A percentile compares a stretch with the other conserved stretches of the same genome.
phyloP scores from a whole-genome alignment of 2,888 invertebrate genomes.

The Platycheirus rosarum region DNA sequence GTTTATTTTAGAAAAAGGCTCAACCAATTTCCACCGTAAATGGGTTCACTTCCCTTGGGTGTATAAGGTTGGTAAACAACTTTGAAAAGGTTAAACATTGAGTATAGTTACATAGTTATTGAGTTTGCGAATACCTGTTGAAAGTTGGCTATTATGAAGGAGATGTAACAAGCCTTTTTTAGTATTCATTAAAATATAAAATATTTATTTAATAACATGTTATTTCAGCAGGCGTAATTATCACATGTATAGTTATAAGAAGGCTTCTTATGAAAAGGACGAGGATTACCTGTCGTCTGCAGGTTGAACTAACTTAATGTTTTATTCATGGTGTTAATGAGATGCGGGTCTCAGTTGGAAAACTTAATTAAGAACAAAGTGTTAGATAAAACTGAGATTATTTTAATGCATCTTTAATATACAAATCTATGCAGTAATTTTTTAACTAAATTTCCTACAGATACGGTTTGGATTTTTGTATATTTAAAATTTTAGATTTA shows the following conservation, averaged over 20 bases:
- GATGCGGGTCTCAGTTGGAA: no score
- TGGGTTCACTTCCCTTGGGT: slow-evolving; percentile 7
- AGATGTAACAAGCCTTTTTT: slow-evolving; percentile 32
- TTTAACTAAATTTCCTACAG: no score
- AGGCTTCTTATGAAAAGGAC: no score
- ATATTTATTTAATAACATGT: slow-evolving; percentile 38
- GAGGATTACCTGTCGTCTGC: no score
- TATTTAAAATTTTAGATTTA: no score
- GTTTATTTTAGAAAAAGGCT: slow-evolving; percentile 19
- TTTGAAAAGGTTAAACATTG: slow-evolving; percentile 6
- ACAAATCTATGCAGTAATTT: no score
- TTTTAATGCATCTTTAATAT: no score
- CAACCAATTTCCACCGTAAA: slow-evolving; percentile 12
- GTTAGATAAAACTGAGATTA: no score
- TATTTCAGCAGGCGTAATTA: slow-evolving; percentile 13
- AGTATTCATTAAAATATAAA: slow-evolving; percentile 59
- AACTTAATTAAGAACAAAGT: no score
- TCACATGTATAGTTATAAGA: background rate
- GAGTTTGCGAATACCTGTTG: slow-evolving; percentile 7
- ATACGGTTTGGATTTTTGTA: no score
- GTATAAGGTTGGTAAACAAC: slow-evolving; percentile 10
- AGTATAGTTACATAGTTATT: background rate
- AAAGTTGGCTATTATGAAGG: background rate
- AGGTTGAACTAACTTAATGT: no score
- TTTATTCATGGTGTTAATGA: no score